Evolutionary conservation across 2,113 vertebrate species (phyloP), one percentile per base, ranked within the genome.

Genomic region (Thamnophis sirtalis): DNA sequence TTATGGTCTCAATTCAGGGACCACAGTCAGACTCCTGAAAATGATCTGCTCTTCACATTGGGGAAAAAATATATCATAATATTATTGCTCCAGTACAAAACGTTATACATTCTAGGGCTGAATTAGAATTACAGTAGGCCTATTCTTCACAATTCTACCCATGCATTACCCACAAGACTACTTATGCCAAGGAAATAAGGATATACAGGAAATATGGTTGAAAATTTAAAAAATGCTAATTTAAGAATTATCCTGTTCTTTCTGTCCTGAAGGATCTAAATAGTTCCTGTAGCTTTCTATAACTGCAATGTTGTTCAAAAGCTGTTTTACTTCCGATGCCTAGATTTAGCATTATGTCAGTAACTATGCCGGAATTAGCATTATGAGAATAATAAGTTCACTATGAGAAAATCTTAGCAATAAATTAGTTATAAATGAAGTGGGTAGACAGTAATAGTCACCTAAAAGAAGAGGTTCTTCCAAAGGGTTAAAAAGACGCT

Each of bases 381-480:
- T 48, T 28, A 26, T 84, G 22, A 85, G 26, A 24, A 53, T 53
- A 80, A 24, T 80, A 15, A 33, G 4, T 51, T 84, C 24, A 26
- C 11, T 15, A 21, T 56, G 80, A 26, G 43, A n/a, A 90, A 24
- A 54, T 33, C 15, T 26, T 68, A 53, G 85, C n/a, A 26, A 86
- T 38, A 87, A 55, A 24, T 51, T 55, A 88, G 11, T 53, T 22
- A 22, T 58, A 43, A 89, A 84, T 9, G 1, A 58, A 10, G 38
- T 9, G 11, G 22, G 49, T n/a, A n/a, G 13, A 38, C 68, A 89
- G 43, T 0, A 28, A 88, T n/a, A 24, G 0, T 9, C 93, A 99
- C 98, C 98, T 97, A 98, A 98, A 91, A 97, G 94, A n/a, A 97
- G 98, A 1, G 98, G 98, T 92, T 98, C 98, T 90, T 98, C 97